phyloP scores from a whole-genome alignment of 1,140 invertebrate genomes.

The Propsilocerus akamusi region DNA sequence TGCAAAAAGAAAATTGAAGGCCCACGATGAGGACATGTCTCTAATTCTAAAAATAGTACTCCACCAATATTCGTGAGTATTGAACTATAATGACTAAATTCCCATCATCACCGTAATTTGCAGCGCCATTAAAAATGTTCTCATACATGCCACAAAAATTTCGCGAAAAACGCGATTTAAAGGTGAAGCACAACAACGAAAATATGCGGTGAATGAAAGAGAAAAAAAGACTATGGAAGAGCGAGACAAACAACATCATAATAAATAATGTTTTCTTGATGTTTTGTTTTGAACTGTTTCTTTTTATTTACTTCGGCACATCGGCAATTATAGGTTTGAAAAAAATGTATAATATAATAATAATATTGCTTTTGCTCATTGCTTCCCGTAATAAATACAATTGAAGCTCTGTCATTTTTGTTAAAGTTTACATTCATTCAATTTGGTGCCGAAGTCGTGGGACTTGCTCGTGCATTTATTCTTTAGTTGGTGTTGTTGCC shows the following conservation, averaged over 20 bases:
- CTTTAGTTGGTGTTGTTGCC: too few species aligned
- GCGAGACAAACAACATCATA: not conserved
- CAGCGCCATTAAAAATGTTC: slow-evolving; percentile 3
- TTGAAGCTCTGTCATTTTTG: too few species aligned
- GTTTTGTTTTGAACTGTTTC: not conserved
- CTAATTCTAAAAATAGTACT: not conserved
- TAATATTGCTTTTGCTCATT: too few species aligned
- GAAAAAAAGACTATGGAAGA: not conserved
- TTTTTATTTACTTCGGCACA: not conserved
- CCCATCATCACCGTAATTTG: slow-evolving; percentile 2
- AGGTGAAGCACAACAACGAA: not conserved
- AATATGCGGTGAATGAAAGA: not conserved
- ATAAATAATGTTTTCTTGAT: not conserved
- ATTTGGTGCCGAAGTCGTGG: too few species aligned
- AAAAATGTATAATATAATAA: too few species aligned
- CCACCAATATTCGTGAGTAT: not conserved
- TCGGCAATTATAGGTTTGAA: too few species aligned
- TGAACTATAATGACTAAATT: slow-evolving; percentile 4
- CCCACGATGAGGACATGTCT: too few species aligned
- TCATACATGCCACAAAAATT: slow-evolving; percentile 1
- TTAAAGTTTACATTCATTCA: too few species aligned
- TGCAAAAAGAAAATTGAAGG: too few species aligned
- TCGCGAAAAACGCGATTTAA: not conserved
- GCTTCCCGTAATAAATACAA: too few species aligned
- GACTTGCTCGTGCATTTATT: too few species aligned